Percentiles rank a stretch among this genome's conserved stretches.
Conservation (phyloP, 53 echinoderm and acorn worm species). For the Temnopleurus reevesii region DNA sequence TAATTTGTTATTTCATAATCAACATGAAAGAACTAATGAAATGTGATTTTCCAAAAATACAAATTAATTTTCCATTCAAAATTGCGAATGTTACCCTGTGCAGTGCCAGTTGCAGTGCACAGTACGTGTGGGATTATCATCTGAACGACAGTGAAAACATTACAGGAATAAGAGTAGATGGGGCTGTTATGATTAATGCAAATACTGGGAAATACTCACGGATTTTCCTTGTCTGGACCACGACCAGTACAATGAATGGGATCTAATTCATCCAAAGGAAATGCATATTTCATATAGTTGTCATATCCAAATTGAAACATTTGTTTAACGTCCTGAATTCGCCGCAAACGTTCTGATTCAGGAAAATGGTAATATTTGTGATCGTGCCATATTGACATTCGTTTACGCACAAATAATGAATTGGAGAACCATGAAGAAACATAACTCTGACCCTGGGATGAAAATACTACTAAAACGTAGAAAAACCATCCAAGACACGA, state of each 20-base stretch:
- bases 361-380: constrained; percentile 81
- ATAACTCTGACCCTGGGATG: constrained; percentile 59
- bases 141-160: too few relatives aligned
- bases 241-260: constrained; percentile 94
- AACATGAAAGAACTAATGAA: too few relatives aligned
- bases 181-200: neutral
- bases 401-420: constrained; percentile 34
- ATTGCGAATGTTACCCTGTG: too few relatives aligned
- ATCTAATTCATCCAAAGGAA: constrained; percentile 94
- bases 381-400: constrained; percentile 57
- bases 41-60: too few relatives aligned
- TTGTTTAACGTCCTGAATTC: constrained; percentile 73
- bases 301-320: constrained; percentile 98
- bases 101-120: too few relatives aligned
- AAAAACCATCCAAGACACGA: constrained; percentile 55
- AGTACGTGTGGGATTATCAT: too few relatives aligned
- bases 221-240: constrained; percentile 86
- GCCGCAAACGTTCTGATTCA: constrained; percentile 73
- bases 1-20: too few relatives aligned
- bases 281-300: constrained; percentile 91
- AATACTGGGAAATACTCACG: constrained; percentile 72
- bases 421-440: constrained; percentile 49
- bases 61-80: too few relatives aligned
- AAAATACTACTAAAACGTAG: constrained; percentile 55
- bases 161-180: neutral